Evolutionary conservation across 92 coral and sea anemone species (phyloP), one percentile per base, ranked within the genome.

Genomic region (Zoanthus solanderi): DNA sequence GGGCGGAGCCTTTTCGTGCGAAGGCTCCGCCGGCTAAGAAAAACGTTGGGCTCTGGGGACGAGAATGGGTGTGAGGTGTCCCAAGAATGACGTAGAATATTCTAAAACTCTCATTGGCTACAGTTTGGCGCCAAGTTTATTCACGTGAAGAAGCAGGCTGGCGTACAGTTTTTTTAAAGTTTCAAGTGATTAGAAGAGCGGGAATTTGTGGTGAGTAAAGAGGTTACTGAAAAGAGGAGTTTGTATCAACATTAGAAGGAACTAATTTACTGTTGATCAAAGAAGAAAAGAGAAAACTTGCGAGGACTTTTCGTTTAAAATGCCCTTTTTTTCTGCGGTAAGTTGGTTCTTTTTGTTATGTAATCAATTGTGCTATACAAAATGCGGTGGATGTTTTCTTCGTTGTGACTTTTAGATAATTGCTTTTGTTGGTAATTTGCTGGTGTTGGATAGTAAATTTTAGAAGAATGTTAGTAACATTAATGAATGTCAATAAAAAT

Each of bases 311-410:
- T 42, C 75, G 9, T 44, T 28, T 10, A 54, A 44, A 65, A 81
- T 81, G 85, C 75, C 85, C 23, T 44, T 81, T 6, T 46, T 81
- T 42, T 81, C 85, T 46, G 61, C 85, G 85, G 85, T 81, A 66
- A 66, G 85, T 63, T 52, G 5, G 56, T 1, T 63, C 5, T 16
- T 16, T n/a, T 63, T 63, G 69, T 63, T 63, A 63, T 63, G 31
- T 23, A 63, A 63, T 63, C 0, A 63, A n/a, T 29, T 0, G 16
- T 58, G 14, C 13, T 15, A 14, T 14, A 17, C 29, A 63, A n/a
- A n/a, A 1, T 1, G 1, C 3, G 42, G 3, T 1, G 69, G 6
- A 5, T 63, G 0, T 17, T 2, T 17, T 61, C 23, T 17, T 8
- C 18, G 42, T 34, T 34, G 18, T 58, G 68, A 15, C 0, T 15